Evolutionary conservation across 2,888 invertebrate genomes (phyloP), one percentile per base, ranked within the genome.

Genomic region (Stenolophus ochropezus): DNA sequence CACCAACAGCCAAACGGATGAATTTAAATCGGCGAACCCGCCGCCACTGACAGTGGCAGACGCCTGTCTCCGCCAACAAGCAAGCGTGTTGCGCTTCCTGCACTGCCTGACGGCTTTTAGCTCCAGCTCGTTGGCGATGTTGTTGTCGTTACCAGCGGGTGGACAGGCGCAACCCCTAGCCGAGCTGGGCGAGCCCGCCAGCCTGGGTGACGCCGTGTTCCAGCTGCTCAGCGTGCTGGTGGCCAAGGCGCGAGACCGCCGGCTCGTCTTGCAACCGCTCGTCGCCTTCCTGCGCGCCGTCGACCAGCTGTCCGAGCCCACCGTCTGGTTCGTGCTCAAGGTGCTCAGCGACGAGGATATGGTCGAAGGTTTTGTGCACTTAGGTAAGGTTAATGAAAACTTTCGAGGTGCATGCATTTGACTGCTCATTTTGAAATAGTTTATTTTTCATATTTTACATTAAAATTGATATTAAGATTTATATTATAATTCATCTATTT

Each of bases 181-280:
- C 0, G 90, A 69, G 80, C 83, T 88, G 65, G 89, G 91, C n/a
- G 94, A 94, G 85, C 94, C 94, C 5, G 91, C 94, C 25, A 95
- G 95, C 0, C 93, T 97, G 76, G 95, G 95, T 1, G 97, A 97
- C 87, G 96, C 96, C 18, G 93, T 97, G n/a, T 97, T 96, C 87
- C 94, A 95, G 92, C 94, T 25, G 94, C 94, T 1, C 90, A 97
- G 83, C 94, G 94, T n/a, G 92, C 92, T 58, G 94, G 94, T 4
- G 16, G 27, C 27, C 4, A 20, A 69, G 16, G 27, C 65, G 11
- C 18, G 16, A 33, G 93, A 93, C 86, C 94, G 95, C 1, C 92
- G 93, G 21, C 91, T 95, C 80, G 93, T 97, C 86, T 92, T 97
- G 85, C 93, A 94, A 84, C 96, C 96, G 0, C 91, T 97, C 49